Evolutionary conservation across 2,113 vertebrate species (phyloP).

Genomic region (Galbula dea): DNA sequence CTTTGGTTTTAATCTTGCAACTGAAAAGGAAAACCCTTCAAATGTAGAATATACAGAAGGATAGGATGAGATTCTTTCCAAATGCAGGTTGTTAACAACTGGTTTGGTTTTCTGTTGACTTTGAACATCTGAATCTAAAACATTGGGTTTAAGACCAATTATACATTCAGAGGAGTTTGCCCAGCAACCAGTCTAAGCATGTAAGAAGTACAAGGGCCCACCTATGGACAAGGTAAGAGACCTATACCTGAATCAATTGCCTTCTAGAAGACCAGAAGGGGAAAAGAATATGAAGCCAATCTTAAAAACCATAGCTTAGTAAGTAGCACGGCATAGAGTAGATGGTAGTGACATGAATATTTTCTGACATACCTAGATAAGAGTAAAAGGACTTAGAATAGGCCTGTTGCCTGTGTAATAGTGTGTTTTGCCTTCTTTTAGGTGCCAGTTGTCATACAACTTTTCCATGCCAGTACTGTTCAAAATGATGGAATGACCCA

Average conservation of each 20-base stretch:
- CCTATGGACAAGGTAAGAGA: background rate
- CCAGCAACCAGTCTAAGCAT: background rate
- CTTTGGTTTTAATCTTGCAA: background rate
- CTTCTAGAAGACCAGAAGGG: background rate
- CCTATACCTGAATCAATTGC: background rate
- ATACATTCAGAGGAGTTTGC: background rate
- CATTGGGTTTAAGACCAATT: background rate
- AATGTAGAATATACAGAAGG: background rate
- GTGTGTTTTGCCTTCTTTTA: background rate
- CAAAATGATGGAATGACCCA: background rate
- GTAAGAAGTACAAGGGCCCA: background rate
- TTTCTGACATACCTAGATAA: background rate
- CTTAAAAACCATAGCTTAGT: background rate
- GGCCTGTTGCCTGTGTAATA: accelerated
- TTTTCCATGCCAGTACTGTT: background rate
- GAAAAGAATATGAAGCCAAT: background rate
- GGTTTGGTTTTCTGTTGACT: background rate
- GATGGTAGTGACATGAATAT: background rate
- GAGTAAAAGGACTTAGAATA: background rate
- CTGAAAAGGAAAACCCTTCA: background rate
- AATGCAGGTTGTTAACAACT: background rate
- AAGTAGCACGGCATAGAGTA: background rate
- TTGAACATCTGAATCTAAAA: background rate
- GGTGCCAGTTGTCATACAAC: background rate
- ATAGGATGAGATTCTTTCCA: background rate